Percentiles rank a stretch among this genome's conserved stretches.
phyloP scores from a whole-genome alignment of 2,113 vertebrate species.

The Tricholaema leucomelas region DNA sequence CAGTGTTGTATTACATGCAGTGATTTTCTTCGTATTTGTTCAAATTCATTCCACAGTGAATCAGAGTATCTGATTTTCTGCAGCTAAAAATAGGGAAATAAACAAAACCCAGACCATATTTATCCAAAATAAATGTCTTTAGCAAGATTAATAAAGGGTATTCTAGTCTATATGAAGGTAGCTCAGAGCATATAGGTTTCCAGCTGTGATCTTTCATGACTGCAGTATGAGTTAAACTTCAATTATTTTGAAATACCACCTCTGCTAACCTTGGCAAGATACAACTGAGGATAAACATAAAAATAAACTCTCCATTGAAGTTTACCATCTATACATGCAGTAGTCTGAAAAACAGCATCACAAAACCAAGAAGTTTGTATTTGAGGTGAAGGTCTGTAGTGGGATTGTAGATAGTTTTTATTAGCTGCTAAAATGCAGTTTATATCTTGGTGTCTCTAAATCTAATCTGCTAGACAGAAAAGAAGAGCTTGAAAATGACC shows the following conservation, averaged over 20 bases:
- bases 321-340: background rate
- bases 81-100: constrained; percentile 1
- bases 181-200: background rate
- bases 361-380: background rate
- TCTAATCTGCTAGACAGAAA: background rate
- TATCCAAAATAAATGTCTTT: background rate
- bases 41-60: background rate
- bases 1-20: background rate
- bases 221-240: background rate
- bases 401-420: background rate
- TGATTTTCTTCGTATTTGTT: background rate
- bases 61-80: constrained; percentile 4
- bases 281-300: background rate
- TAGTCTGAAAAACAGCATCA: background rate
- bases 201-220: background rate
- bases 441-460: background rate
- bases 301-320: background rate
- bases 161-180: background rate
- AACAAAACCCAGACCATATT: background rate
- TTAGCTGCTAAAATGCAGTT: background rate
- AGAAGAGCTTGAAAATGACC: background rate
- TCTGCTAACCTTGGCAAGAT: background rate
- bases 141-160: background rate
- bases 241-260: background rate
- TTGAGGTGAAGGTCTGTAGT: background rate